Percentiles rank a stretch among this genome's conserved stretches.
These are phyloP conservation scores for Ennomos fuscantarius DNA, from an alignment of 2,888 invertebrate genomes.

Conservation along the genomic window DNA sequence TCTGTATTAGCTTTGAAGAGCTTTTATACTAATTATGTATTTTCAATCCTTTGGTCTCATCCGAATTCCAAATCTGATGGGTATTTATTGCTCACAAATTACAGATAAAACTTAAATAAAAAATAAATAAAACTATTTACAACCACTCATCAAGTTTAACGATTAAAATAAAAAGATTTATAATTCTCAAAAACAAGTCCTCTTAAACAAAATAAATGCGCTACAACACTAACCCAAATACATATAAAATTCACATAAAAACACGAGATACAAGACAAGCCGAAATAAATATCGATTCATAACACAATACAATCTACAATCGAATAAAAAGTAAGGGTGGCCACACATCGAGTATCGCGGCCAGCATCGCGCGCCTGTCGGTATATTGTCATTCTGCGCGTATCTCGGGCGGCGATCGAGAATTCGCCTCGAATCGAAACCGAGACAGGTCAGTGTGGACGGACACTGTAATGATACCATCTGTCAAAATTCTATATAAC, in stretches of 20 bases:
- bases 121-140: too few species aligned
- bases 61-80: too few species aligned
- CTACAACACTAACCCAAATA: constrained; percentile 41
- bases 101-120: too few species aligned
- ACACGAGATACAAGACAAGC: constrained; percentile 58
- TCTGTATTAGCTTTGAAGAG: too few species aligned
- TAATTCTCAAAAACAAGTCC: constrained; percentile 10
- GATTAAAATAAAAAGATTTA: too few species aligned
- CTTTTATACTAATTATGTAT: too few species aligned
- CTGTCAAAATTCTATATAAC: constrained; percentile 59
- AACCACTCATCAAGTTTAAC: too few species aligned
- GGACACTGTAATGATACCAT: constrained; percentile 61
- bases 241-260: constrained; percentile 62
- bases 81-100: too few species aligned
- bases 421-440: constrained; percentile 53
- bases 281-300: constrained; percentile 81
- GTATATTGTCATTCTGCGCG: constrained; percentile 69
- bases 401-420: constrained; percentile 69
- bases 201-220: constrained; percentile 20
- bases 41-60: too few species aligned
- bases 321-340: constrained; percentile 74
- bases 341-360: constrained; percentile 72
- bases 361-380: constrained; percentile 65
- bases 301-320: constrained; percentile 82
- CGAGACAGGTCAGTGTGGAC: constrained; percentile 59